Evolutionary conservation across 1,140 invertebrate genomes (phyloP).

Genomic region (Caerostris darwini): DNA sequence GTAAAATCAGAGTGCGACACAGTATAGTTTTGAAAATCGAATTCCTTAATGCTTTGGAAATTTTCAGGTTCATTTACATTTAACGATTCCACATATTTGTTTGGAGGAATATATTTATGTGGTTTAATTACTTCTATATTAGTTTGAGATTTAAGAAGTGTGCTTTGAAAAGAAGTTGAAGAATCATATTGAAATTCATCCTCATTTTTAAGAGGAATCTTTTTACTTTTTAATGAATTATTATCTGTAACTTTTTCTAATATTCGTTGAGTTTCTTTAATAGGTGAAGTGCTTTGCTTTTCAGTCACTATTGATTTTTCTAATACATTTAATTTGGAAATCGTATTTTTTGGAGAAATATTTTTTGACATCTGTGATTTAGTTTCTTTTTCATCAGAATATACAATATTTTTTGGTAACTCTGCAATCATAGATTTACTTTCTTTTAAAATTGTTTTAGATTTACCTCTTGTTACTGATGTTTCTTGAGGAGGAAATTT

Average conservation of each 20-base stretch:
- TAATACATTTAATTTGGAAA: not conserved
- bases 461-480: not conserved
- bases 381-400: not conserved
- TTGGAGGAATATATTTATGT: not conserved
- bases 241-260: not conserved
- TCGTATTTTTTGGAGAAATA: not conserved
- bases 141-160: constrained; percentile 9
- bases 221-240: not conserved
- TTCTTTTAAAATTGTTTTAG: not conserved
- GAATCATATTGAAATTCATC: not conserved
- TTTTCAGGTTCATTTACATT: not conserved
- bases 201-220: not conserved
- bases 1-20: constrained; percentile 24
- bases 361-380: not conserved
- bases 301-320: not conserved
- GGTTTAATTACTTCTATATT: not conserved
- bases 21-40: not conserved
- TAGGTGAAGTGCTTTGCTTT: not conserved
- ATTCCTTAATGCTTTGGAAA: not conserved
- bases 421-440: not conserved
- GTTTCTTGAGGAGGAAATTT: not conserved
- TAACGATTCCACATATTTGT: not conserved
- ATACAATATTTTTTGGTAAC: not conserved
- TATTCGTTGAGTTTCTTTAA: not conserved
- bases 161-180: not conserved